Conservation (phyloP, 2,797 vertebrate genomes). For the Gallirallus australis region DNA sequence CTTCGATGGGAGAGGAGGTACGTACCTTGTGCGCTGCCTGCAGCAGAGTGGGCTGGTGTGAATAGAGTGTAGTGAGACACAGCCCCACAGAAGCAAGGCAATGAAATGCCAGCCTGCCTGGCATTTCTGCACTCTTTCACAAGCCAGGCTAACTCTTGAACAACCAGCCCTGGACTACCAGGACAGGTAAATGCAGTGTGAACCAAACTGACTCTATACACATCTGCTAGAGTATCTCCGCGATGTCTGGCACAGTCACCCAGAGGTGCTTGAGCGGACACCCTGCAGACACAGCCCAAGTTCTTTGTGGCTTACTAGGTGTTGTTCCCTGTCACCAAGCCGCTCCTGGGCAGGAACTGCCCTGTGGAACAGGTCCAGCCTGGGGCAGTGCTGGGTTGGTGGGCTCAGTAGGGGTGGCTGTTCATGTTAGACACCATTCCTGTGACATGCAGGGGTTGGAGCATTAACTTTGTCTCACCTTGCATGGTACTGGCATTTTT, state of each 20-base stretch:
- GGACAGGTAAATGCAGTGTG: neutral
- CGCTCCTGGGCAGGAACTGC: neutral
- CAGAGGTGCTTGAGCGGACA: neutral
- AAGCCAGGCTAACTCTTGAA: neutral
- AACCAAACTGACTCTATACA: neutral
- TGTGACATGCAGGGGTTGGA: neutral
- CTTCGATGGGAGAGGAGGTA: neutral
- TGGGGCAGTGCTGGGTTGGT: fast-evolving
- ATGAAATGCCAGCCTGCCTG: neutral
- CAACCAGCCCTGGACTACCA: neutral
- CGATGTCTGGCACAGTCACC: neutral
- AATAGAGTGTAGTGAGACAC: neutral
- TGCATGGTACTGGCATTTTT: neutral
- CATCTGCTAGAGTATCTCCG: neutral
- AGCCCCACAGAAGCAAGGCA: neutral
- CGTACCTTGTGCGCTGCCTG: neutral
- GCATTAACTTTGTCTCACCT: neutral
- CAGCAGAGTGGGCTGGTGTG: neutral
- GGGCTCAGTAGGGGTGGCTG: fast-evolving
- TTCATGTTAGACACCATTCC: neutral
- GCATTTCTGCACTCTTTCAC: neutral
- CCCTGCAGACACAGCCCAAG: neutral
- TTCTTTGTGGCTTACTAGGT: neutral
- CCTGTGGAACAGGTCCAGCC: fast-evolving
- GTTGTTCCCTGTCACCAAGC: fast-evolving